phyloP scores from a whole-genome alignment of 2,797 vertebrate species.

The Phataginus tricuspis region DNA sequence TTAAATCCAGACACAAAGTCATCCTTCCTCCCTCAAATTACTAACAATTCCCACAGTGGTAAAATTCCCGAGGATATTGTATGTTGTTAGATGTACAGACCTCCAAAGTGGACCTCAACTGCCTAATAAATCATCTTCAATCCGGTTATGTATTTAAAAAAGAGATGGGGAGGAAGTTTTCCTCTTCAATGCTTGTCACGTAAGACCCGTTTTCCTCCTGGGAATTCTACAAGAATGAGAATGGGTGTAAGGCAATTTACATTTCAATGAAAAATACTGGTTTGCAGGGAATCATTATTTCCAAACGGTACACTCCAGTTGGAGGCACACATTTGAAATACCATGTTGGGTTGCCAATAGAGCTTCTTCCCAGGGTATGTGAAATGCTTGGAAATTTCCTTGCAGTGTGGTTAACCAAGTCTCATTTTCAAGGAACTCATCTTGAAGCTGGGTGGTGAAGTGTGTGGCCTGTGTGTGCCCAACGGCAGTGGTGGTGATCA shows the following conservation, averaged over 20 bases:
- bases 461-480: neutral
- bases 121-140: neutral
- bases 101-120: neutral
- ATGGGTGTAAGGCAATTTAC: conserved; percentile 34
- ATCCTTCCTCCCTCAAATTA: neutral
- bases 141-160: neutral
- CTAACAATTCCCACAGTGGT: neutral
- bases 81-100: neutral
- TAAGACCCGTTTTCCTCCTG: neutral
- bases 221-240: conserved; percentile 29
- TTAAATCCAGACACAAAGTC: neutral
- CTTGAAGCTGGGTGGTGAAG: neutral
- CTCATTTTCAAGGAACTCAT: neutral
- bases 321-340: neutral
- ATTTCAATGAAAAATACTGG: conserved; percentile 37
- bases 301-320: neutral
- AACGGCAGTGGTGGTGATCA: neutral
- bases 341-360: neutral
- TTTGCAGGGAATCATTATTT: neutral
- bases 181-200: neutral
- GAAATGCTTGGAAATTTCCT: conserved; percentile 1
- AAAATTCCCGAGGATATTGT: neutral
- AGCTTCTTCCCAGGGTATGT: neutral
- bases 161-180: neutral
- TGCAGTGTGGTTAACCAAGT: neutral